These are phyloP conservation scores for Oryzias sinensis DNA, from an alignment of 2,797 vertebrate genomes.

Conservation along the genomic window DNA sequence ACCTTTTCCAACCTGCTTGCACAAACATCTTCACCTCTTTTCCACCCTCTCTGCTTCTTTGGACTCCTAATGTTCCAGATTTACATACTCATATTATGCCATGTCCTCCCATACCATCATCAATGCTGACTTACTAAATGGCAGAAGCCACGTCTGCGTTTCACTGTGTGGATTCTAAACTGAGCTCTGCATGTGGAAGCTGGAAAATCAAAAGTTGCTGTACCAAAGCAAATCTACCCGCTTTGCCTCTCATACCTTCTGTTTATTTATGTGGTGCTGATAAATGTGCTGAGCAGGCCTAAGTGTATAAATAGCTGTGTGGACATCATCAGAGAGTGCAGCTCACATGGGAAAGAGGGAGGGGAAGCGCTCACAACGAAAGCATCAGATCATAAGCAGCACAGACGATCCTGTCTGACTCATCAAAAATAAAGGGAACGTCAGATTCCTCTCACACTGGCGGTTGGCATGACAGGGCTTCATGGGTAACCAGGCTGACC, in stretches of 20 bases:
- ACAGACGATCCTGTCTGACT: conserved; percentile 55
- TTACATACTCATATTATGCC: not conserved
- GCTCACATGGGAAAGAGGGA: conserved; percentile 30
- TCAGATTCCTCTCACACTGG: conserved; percentile 28
- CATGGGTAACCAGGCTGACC: conserved; percentile 28
- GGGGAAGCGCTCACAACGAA: conserved; percentile 47
- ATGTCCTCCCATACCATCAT: not conserved
- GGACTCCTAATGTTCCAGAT: not conserved
- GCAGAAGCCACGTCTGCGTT: conserved; percentile 3
- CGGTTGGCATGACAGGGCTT: conserved; percentile 21
- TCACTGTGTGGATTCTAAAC: conserved; percentile 2
- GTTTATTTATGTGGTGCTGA: conserved; percentile 65
- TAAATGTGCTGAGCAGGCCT: conserved; percentile 70
- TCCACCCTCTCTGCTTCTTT: no score
- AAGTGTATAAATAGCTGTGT: conserved; percentile 70
- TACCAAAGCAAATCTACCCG: conserved; percentile 43
- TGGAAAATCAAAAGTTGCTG: conserved; percentile 37
- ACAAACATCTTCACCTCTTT: no score
- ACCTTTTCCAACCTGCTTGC: no score
- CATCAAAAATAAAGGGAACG: conserved; percentile 51
- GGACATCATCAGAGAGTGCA: conserved; percentile 60
- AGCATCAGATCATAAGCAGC: conserved; percentile 58
- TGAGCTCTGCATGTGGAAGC: not conserved
- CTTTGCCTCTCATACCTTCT: conserved; percentile 44
- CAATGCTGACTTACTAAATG: not conserved